Evolutionary conservation across 2,797 vertebrate species (phyloP), one percentile per base, ranked within the genome.

Genomic region (Heteromormyrus szaboi): DNA sequence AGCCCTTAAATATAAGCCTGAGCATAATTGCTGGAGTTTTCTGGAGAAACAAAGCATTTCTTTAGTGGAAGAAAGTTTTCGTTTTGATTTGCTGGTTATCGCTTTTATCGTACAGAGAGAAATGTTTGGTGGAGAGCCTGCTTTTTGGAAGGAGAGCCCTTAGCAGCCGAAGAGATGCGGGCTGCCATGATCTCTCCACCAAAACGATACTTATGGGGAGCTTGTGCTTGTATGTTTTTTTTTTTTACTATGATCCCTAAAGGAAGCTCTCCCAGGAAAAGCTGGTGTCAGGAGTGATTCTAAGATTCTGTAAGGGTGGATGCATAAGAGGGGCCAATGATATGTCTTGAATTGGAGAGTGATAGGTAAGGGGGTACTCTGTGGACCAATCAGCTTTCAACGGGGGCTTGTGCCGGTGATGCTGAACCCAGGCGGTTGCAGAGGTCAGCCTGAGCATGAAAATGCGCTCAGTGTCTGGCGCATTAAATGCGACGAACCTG

Each of bases 251-350:
- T 87, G 48, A 22, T 85, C 72, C 41, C 53, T 87, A 11, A 79
- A 92, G 90, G 88, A 90, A 89, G 54, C 90, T 9, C 22, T 91
- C 11, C 86, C 88, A 90, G 65, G 89, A 41, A 37, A 89, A 79
- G 2, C 29, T 37, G 65, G 12, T 14, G 65, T 14, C 65, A 72
- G 12, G 29, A 11, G 65, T 37, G 12, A 33, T 72, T 72, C 65
- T 37, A 72, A 37, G 29, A 72, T 6, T 72, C 65, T 14, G 37
- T 37, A 17, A 33, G 65, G 4, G 12, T 4, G 29, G 12, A 12
- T 1, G 11, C 25, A 68, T 33, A 29, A 68, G 3, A 68, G 29
- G 29, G 12, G 29, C 29, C 65, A 37, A 72, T 72, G 29, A 33
- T 72, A 72, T 37, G 11, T 72, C 11, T 72, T 17, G 29, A 72